Evolutionary conservation across 2,888 invertebrate genomes (phyloP).

Genomic region (Ophion slaviceki): DNA sequence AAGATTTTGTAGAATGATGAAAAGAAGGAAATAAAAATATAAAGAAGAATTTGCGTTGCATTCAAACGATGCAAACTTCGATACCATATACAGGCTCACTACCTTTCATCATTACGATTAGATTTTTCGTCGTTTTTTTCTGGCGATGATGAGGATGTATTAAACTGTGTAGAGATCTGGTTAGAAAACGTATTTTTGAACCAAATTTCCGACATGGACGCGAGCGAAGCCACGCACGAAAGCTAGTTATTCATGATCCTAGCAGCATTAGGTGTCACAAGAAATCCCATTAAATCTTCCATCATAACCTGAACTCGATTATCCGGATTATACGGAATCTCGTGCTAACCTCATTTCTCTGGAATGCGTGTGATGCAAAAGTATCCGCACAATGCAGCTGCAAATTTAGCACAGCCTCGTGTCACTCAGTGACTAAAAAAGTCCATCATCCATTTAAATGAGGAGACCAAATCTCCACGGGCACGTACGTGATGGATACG

Average conservation of each 20-base stretch:
- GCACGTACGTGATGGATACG: too few relatives aligned
- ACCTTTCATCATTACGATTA: not conserved
- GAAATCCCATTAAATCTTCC: not conserved
- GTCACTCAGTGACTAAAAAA: not conserved
- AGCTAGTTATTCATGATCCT: not conserved
- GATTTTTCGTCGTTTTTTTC: not conserved
- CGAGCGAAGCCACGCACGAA: not conserved
- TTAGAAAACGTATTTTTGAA: not conserved
- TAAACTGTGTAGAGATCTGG: not conserved
- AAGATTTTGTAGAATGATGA: too few relatives aligned
- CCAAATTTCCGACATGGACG: not conserved
- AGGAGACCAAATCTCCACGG: too few relatives aligned
- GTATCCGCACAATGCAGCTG: not conserved
- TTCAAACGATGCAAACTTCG: too few relatives aligned
- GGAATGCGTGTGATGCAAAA: slow-evolving; percentile 30
- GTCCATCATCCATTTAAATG: not conserved
- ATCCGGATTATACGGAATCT: slow-evolving; percentile 16
- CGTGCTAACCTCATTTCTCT: slow-evolving; percentile 23
- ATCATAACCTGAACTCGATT: slow-evolving; percentile 29
- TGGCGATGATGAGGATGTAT: not conserved
- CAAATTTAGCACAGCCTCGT: slow-evolving; percentile 13
- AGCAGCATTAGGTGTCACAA: not conserved
- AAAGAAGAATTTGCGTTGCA: too few relatives aligned
- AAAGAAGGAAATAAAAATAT: too few relatives aligned
- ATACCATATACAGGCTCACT: too few relatives aligned